Base-by-base conservation (phyloP, 1,140 invertebrate species). In the Tetragonula clypearis region DNA sequence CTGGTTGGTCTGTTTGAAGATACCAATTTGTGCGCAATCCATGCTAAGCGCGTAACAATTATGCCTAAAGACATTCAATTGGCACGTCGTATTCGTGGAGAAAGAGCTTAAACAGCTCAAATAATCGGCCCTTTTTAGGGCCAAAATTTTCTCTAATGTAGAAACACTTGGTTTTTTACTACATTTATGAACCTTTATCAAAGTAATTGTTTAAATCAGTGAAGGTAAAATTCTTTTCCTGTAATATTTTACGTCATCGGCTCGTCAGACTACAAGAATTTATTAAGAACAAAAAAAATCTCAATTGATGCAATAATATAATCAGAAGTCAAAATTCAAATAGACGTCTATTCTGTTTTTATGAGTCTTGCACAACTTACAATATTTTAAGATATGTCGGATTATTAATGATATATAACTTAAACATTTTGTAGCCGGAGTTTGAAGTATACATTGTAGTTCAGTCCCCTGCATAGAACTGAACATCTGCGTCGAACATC, bases 51-150 rank as follows among this genome's bases (percentile, higher is more conserved):
- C 3, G 84, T 89, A 2, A 89, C 88, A 0, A 89, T 89, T 14
- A 89, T 89, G 88, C 84, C 88, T 5, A 89, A 89, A 11, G 88
- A 89, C 5, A 89, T 89, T 15, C 88, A 89, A 19, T 1, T 89
- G 26, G 87, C 87, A 15, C 87, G 87, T 21, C 84, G 88, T 23
- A 88, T 89, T 19, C 84, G 87, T n/a, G 87, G 88, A 85, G 81
- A 88, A 3, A 78, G 87, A 62, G 85, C 86, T 60, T 87, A 79
- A 86, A 19, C 74, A 53, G 30, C 23, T 60, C 58, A 65, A 65
- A 65, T 5, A 65, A 26, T 65, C 62, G n/a, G 5, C n/a, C n/a
- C 4, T 26, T 17, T 65, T 65, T 65, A 65, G 14, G 14, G n/a
- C n/a, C n/a, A 65, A 26, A 65, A 65, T 26, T 65, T n/a, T 65